Evolutionary conservation across 2,797 vertebrate species (phyloP).

Genomic region (Sebastes alutus): DNA sequence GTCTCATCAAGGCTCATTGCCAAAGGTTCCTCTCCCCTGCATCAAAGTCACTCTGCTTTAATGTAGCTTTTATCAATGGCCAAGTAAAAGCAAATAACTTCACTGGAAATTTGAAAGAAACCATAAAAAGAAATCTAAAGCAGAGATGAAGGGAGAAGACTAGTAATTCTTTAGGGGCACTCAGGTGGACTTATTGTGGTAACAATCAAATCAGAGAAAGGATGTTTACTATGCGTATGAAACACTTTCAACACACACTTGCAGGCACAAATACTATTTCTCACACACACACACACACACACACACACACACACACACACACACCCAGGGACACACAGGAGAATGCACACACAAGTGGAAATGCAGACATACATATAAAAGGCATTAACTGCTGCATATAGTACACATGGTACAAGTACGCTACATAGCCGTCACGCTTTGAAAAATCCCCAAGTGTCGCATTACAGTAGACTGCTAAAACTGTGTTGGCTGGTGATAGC

Average conservation of each 20-base stretch:
- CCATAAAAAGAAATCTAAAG: slow-evolving; percentile 66
- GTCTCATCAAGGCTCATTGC: slow-evolving; percentile 77
- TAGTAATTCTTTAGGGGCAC: slow-evolving; percentile 59
- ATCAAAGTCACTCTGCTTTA: slow-evolving; percentile 81
- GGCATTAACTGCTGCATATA: slow-evolving; percentile 39
- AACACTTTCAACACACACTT: slow-evolving; percentile 1
- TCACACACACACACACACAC: not conserved
- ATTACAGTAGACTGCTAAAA: slow-evolving; percentile 70
- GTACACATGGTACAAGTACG: slow-evolving; percentile 47
- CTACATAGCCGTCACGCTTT: slow-evolving; percentile 52
- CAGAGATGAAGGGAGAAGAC: slow-evolving; percentile 59
- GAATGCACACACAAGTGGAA: not conserved
- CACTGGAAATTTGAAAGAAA: slow-evolving; percentile 68
- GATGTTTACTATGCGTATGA: slow-evolving; percentile 30
- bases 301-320: not conserved
- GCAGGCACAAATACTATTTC: not conserved
- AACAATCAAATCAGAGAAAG: slow-evolving; percentile 60
- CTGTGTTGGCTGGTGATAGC: slow-evolving; percentile 68
- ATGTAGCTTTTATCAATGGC: slow-evolving; percentile 80
- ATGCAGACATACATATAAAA: slow-evolving; percentile 40
- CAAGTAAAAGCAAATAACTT: slow-evolving; percentile 80
- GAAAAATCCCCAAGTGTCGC: slow-evolving; percentile 64
- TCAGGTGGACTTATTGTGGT: slow-evolving; percentile 47
- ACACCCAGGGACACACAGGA: not conserved
- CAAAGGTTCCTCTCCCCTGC: slow-evolving; percentile 79